Percentiles rank a stretch among this genome's conserved stretches.
Evolutionary conservation across 2,797 vertebrate genomes (phyloP).

Genomic region (Anableps anableps): DNA sequence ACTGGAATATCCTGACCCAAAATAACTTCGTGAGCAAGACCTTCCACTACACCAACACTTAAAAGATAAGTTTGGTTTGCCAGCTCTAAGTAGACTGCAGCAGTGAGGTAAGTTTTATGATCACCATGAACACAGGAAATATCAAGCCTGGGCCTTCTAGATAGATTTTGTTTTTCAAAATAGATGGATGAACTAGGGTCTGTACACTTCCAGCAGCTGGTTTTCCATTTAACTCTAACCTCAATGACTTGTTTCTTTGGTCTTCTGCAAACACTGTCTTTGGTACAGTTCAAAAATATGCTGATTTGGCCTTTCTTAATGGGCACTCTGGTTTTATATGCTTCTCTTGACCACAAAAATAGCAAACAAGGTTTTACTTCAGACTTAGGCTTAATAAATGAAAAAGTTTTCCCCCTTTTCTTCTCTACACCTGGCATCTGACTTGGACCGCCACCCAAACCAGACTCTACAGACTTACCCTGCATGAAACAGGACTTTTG

Average conservation of each 20-base stretch:
- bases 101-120: not conserved
- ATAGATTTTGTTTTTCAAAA: not conserved
- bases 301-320: not conserved
- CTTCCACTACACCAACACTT: not conserved
- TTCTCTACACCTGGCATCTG: no score
- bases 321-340: not conserved
- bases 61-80: no score
- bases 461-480: no score
- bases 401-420: no score
- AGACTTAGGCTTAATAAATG: no score
- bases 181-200: not conserved
- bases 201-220: slow-evolving; percentile 1
- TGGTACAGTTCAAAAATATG: not conserved
- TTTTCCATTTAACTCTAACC: no score
- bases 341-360: not conserved
- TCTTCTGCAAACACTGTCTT: not conserved
- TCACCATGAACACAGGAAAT: not conserved
- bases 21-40: not conserved
- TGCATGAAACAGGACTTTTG: no score
- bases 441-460: no score
- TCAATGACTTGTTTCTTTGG: no score
- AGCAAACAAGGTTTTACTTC: not conserved
- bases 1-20: not conserved
- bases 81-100: not conserved
- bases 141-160: not conserved